A percentile compares a stretch with the other conserved stretches of the same genome.
phyloP scores from a whole-genome alignment of 2,888 invertebrate species.

The Tiphia femorata region DNA sequence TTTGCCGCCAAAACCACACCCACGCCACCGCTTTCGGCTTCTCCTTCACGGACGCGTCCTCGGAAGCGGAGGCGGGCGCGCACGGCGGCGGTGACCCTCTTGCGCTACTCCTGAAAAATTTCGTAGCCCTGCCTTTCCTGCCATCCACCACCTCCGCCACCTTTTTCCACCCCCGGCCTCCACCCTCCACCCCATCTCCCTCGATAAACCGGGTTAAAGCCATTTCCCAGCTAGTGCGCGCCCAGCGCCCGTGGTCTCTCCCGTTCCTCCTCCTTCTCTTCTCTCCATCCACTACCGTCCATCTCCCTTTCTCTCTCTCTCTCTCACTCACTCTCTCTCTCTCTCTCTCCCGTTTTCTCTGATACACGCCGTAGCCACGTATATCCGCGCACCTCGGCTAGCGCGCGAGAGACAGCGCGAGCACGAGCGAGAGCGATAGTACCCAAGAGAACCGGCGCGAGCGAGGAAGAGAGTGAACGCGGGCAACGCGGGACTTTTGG shows the following conservation, averaged over 20 bases:
- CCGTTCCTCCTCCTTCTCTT: slow-evolving; percentile 33
- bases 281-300: slow-evolving; percentile 26
- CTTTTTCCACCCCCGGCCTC: background rate
- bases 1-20: slow-evolving; percentile 45
- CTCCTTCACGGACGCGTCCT: too few relatives aligned
- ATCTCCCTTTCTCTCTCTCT: slow-evolving; percentile 28
- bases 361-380: slow-evolving; percentile 9
- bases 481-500: slow-evolving; percentile 56
- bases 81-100: too few relatives aligned
- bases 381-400: too few relatives aligned
- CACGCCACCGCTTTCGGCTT: slow-evolving; percentile 23
- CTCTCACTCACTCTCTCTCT: slow-evolving; percentile 31
- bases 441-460: slow-evolving; percentile 2
- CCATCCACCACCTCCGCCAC: background rate
- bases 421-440: too few relatives aligned
- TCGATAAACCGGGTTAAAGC: slow-evolving; percentile 50
- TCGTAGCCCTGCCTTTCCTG: slow-evolving; percentile 27
- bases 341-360: slow-evolving; percentile 10
- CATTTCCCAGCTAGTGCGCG: slow-evolving; percentile 50
- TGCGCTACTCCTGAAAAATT: slow-evolving; percentile 46
- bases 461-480: slow-evolving; percentile 4
- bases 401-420: too few relatives aligned
- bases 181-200: slow-evolving; percentile 20
- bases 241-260: slow-evolving; percentile 44
- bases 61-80: too few relatives aligned